Evolutionary conservation across 2,888 invertebrate species (phyloP).

Genomic region (Physocephala rufipes): DNA sequence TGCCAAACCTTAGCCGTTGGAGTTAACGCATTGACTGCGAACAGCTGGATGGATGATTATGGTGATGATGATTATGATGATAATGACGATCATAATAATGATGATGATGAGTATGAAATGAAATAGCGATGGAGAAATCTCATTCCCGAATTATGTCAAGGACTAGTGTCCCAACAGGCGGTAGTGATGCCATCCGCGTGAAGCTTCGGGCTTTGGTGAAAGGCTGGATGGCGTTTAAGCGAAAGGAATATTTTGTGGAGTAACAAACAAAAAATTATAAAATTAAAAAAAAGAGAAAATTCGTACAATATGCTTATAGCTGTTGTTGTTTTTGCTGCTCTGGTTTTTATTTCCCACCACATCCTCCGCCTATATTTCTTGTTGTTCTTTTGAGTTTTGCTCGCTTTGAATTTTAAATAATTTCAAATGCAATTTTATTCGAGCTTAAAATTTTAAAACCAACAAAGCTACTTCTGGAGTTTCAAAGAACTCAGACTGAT

Average conservation of each 20-base stretch:
- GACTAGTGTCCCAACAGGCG: neutral
- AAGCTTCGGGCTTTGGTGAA: neutral
- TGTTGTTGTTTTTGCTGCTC: neutral
- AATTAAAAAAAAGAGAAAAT: no score
- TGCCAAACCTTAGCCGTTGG: slow-evolving; percentile 21
- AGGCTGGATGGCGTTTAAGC: neutral
- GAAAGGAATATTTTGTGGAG: slow-evolving; percentile 5
- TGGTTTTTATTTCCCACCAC: neutral
- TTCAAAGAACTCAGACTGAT: neutral
- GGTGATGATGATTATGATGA: neutral
- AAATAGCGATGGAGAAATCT: no score
- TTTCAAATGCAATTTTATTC: slow-evolving; percentile 31
- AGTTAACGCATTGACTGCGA: slow-evolving; percentile 24
- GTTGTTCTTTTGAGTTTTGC: slow-evolving; percentile 11
- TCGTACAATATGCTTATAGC: slow-evolving; percentile 4
- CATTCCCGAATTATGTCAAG: neutral
- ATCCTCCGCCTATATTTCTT: neutral
- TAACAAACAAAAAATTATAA: slow-evolving; percentile 4
- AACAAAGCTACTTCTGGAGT: slow-evolving; percentile 15
- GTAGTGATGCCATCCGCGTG: neutral
- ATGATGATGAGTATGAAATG: no score
- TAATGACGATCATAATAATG: neutral
- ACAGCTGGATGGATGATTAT: slow-evolving; percentile 16
- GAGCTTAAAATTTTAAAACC: slow-evolving; percentile 25
- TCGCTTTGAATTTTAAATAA: slow-evolving; percentile 29